These are phyloP conservation scores for Panthera uncia DNA, from an alignment of 2,113 vertebrate species.

Conservation along the genomic window DNA sequence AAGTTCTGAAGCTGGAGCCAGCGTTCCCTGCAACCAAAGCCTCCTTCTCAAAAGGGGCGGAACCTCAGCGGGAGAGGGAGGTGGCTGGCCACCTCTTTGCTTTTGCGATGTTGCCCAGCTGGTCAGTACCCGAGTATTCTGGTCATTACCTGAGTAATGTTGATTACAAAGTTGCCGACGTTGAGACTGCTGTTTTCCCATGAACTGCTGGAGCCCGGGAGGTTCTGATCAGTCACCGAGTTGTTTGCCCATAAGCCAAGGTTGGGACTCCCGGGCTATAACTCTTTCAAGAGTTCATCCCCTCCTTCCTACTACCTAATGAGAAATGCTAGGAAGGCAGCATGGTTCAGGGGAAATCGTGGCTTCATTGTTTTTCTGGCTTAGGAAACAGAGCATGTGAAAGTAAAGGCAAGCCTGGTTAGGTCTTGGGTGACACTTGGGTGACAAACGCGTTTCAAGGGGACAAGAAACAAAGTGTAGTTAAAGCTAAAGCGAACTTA, in stretches of 20 bases:
- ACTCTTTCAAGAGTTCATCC: not conserved
- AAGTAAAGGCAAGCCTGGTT: not conserved
- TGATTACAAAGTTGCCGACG: not conserved
- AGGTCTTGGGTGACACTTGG: too few relatives aligned
- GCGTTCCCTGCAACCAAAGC: slow-evolving; percentile 58
- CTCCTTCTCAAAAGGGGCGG: not conserved
- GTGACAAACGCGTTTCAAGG: not conserved
- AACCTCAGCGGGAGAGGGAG: not conserved
- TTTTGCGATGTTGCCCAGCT: not conserved
- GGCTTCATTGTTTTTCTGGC: not conserved
- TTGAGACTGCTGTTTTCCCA: not conserved
- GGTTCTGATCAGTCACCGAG: not conserved
- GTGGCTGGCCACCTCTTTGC: not conserved
- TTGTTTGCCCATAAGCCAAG: not conserved
- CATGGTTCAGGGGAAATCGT: not conserved
- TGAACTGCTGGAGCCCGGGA: not conserved
- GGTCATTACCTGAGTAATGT: too few relatives aligned
- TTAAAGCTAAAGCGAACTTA: not conserved
- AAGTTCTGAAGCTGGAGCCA: slow-evolving; percentile 74
- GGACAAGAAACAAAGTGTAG: not conserved
- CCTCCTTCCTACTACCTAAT: not conserved
- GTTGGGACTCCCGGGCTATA: not conserved
- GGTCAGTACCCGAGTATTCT: not conserved
- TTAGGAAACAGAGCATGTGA: not conserved
- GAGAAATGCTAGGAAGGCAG: not conserved